Evolutionary conservation across 2,888 invertebrate genomes (phyloP), one percentile per base, ranked within the genome.

Genomic region (Microctonus hyperodae): DNA sequence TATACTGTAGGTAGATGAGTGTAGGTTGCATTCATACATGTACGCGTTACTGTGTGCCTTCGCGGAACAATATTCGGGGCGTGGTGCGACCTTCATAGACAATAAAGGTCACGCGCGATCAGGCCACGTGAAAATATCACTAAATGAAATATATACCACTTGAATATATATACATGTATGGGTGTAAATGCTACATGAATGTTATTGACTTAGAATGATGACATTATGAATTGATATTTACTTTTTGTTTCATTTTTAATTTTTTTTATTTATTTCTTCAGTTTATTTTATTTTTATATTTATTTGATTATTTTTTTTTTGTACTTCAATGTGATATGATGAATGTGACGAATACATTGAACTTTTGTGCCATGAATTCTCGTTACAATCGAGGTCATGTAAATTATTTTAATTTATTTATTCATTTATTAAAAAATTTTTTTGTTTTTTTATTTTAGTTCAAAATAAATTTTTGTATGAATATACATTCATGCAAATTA

Each of bases 51-150:
- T 58, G 48, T 22, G 64, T 28, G 35, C 57, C 50, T 57, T 57
- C 48, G 56, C 61, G 55, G 59, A 68, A 68, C 58, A 70, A 72
- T 72, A 69, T 67, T 72, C 67, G 69, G 70, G 72, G 72, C 65
- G 72, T 72, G 69, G 70, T 67, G 64, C 67, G 64, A 66, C 71
- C 69, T 71, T 71, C 70, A 69, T 64, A 68, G 69, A 69, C 66
- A 69, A 71, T 69, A 69, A 71, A 71, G 71, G 68, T 71, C 69
- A 69, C 64, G 66, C 59, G 61, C 60, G 48, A 23, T 37, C 50
- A 55, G 65, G 56, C 48, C 58, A 62, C 67, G 62, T 67, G 62
- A 67, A 67, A 67, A 59, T 48, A 25, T 37, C 48, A 60, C 44
- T 35, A 60, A 61, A 61, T 61, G 51, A n/a, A 44, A 28, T 16